Evolutionary conservation across 2,797 vertebrate genomes (phyloP), one percentile per base, ranked within the genome.

Genomic region (Antennarius maculatus): DNA sequence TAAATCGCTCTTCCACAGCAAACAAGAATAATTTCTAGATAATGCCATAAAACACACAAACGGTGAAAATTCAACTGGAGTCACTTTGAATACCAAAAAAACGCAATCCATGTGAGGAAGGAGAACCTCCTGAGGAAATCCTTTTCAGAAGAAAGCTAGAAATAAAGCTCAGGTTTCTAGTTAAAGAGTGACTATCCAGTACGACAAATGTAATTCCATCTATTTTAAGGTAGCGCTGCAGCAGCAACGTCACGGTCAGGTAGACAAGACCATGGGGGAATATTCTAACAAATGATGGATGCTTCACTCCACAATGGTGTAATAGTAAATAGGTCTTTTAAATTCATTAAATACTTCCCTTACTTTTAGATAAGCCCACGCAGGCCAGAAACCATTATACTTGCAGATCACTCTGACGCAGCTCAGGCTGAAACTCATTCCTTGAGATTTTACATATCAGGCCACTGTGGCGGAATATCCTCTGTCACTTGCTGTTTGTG

Each of bases 361-460:
- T 77, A 71, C 78, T 81, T 23, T 76, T 67, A 64, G 76, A 87
- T 85, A 76, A 87, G 69, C 66, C 61, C 23, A 45, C 45, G 54
- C 82, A 47, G 66, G 43, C 73, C 66, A 47, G 47, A 66, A 34
- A 54, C 56, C 60, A 89, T 91, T 89, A 86, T 62, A 89, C 83
- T 90, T 91, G 84, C 88, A 88, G 80, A 91, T 89, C 23, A 74
- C 58, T 80, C 69, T 81, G 75, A 72, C 77, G 79, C 58, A 2
- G 52, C 16, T 43, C 77, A 62, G 49, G 49, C 69, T 67, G 61
- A 71, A 74, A 81, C 54, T 77, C 67, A 80, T 83, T 86, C 68
- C 49, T 43, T 48, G 46, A 71, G 49, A 75, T 80, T 81, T 69
- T 75, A 74, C 70, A 86, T 86, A 82, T 87, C 73, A 86, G 84